A percentile compares a stretch with the other conserved stretches of the same genome.
phyloP scores from a whole-genome alignment of 2,888 invertebrate species.

The Automeris io region DNA sequence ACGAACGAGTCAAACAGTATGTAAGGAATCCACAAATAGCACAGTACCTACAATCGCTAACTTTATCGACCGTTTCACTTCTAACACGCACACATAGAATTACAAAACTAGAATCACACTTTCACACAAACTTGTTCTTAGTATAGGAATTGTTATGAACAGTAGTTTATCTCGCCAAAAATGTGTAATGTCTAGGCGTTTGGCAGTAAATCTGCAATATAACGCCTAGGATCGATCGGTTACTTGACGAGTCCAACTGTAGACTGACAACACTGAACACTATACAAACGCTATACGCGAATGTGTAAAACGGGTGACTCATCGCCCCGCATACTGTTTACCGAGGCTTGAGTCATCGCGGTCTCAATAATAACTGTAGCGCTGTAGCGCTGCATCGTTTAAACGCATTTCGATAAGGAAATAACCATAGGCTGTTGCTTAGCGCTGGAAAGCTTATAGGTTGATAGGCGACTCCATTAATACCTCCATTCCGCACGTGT shows the following conservation, averaged over 20 bases:
- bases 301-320: conserved; percentile 78
- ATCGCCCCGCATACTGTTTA: conserved; percentile 78
- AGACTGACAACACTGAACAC: conserved; percentile 76
- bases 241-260: conserved; percentile 70
- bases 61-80: conserved; percentile 72
- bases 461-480: conserved; percentile 65
- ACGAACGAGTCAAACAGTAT: conserved; percentile 42
- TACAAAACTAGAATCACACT: conserved; percentile 62
- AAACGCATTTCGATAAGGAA: conserved; percentile 20
- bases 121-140: conserved; percentile 64
- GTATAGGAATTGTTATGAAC: conserved; percentile 43
- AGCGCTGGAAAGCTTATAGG: conserved; percentile 59
- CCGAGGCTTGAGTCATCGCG: conserved; percentile 75
- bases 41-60: conserved; percentile 60
- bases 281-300: conserved; percentile 76
- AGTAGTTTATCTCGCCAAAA: conserved; percentile 44
- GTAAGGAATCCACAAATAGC: conserved; percentile 65
- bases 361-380: conserved; percentile 46
- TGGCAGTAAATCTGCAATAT: conserved; percentile 66
- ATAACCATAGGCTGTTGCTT: conserved; percentile 32
- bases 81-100: conserved; percentile 66
- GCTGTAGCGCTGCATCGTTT: conserved; percentile 51
- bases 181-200: conserved; percentile 50
- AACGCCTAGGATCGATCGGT: conserved; percentile 61
- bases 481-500: conserved; percentile 75